Evolutionary conservation across 2,113 vertebrate species (phyloP), one percentile per base, ranked within the genome.

Genomic region (Pantherophis guttatus): DNA sequence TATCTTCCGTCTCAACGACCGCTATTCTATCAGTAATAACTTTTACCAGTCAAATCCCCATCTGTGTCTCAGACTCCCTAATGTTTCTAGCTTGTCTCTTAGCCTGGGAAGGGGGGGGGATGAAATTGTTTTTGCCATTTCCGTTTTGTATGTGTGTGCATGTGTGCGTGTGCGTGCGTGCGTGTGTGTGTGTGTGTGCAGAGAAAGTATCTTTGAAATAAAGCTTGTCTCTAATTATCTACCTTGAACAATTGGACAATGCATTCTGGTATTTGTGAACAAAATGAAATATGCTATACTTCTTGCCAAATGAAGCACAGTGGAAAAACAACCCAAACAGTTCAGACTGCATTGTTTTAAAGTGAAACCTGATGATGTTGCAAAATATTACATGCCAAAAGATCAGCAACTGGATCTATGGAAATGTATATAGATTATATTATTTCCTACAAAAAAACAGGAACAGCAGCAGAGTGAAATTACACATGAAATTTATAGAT

Each of bases 11-110:
- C 94, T 92, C 91, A 95, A 95, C 88, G 91, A 93, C 89, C 90
- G 88, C 88, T 48, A 90, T 90, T 6, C 90, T 95, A 88, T 93
- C 95, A 95, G 65, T 95, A 96, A 95, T 95, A 96, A 96, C 91
- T 95, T 93, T 96, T 91, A 95, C 94, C 90, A 95, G 94, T 95
- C 93, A 96, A 96, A 93, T 95, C 93, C 95, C 95, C 95, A 54
- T 95, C 96, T 96, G 93, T 95, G 95, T 95, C 91, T 96, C 88
- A 89, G 48, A 89, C 89, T 93, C 96, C 93, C 88, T 95, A 94
- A 95, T 90, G 93, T 96, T 96, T 92, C 81, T 94, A 65, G 85
- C 93, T 95, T 95, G 91, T 81, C 93, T 93, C 95, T 94, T 93
- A 93, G 89, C 65, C 95, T 94, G 92, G 26, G 29, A 57, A 24